Evolutionary conservation across 1,140 invertebrate species (phyloP).

Genomic region (Phthorimaea operculella): DNA sequence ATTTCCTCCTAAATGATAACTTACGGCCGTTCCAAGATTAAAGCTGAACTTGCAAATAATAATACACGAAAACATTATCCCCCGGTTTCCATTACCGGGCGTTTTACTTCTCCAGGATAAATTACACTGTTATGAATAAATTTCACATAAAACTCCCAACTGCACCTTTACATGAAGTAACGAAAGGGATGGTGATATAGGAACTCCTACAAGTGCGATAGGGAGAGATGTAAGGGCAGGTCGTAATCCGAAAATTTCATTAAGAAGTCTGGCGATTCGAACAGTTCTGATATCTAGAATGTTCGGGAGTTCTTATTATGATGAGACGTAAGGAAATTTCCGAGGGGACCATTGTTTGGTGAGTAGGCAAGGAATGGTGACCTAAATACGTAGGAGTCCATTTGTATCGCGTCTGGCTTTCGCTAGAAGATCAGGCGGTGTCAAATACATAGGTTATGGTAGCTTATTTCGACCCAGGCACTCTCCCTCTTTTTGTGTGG

Average conservation of each 20-base stretch:
- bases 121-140: conserved; percentile 68
- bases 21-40: conserved; percentile 38
- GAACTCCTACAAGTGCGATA: conserved; percentile 6
- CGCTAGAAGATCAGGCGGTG: too few relatives aligned
- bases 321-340: conserved; percentile 49
- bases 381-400: conserved; percentile 10
- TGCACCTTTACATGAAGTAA: conserved; percentile 52
- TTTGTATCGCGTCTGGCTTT: too few relatives aligned
- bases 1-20: conserved; percentile 41
- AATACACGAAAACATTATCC: conserved; percentile 56
- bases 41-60: conserved; percentile 51
- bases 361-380: too few relatives aligned
- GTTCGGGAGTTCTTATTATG: conserved; percentile 57
- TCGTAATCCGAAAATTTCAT: conserved; percentile 67
- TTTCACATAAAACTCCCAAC: conserved; percentile 62
- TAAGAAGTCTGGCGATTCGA: conserved; percentile 60
- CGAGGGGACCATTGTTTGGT: not conserved
- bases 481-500: too few relatives aligned
- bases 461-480: too few relatives aligned
- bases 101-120: conserved; percentile 57
- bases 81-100: conserved; percentile 48
- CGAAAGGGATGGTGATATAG: conserved; percentile 31
- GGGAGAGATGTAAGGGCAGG: conserved; percentile 32
- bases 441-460: too few relatives aligned
- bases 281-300: conserved; percentile 60